phyloP scores from a whole-genome alignment of 2,797 vertebrate species.

The Philypnodon macrostomus region DNA sequence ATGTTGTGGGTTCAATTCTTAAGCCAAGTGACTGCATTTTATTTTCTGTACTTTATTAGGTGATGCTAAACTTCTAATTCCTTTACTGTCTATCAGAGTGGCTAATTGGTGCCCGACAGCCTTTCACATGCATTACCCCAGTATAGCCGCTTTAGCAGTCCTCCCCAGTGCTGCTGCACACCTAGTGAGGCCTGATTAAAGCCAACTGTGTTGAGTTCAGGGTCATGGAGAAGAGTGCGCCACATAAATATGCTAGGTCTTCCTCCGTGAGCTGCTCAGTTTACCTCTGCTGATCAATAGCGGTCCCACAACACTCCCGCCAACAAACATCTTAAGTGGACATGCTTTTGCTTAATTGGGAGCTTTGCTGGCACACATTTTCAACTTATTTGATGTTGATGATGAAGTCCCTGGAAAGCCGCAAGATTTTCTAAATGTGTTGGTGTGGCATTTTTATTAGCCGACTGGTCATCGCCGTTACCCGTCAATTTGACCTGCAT shows the following conservation, averaged over 20 bases:
- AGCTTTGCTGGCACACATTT: constrained; percentile 76
- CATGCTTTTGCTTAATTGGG: constrained; percentile 83
- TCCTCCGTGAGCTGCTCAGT: too few relatives aligned
- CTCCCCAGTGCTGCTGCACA: constrained; percentile 28
- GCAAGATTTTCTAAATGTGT: constrained; percentile 66
- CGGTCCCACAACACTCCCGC: constrained; percentile 67
- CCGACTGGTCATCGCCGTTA: constrained; percentile 61
- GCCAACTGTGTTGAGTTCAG: constrained; percentile 65
- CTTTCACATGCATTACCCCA: constrained; percentile 77
- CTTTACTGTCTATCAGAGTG: constrained; percentile 28
- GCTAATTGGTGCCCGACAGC: constrained; percentile 61
- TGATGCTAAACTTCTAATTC: constrained; percentile 1
- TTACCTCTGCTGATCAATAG: constrained; percentile 79
- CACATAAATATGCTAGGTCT: constrained; percentile 77
- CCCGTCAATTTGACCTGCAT: constrained; percentile 76
- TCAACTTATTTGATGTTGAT: constrained; percentile 75
- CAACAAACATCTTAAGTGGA: constrained; percentile 82
- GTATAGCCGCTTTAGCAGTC: constrained; percentile 70
- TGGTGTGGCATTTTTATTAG: constrained; percentile 66
- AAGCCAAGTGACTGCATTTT: too few relatives aligned
- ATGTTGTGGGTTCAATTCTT: too few relatives aligned
- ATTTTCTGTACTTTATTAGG: too few relatives aligned
- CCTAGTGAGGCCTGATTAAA: constrained; percentile 72
- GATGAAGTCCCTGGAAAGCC: constrained; percentile 76
- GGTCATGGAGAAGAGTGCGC: constrained; percentile 66